These are phyloP conservation scores for Sebastes jordani DNA, from an alignment of 2,797 vertebrate genomes.

Conservation along the genomic window DNA sequence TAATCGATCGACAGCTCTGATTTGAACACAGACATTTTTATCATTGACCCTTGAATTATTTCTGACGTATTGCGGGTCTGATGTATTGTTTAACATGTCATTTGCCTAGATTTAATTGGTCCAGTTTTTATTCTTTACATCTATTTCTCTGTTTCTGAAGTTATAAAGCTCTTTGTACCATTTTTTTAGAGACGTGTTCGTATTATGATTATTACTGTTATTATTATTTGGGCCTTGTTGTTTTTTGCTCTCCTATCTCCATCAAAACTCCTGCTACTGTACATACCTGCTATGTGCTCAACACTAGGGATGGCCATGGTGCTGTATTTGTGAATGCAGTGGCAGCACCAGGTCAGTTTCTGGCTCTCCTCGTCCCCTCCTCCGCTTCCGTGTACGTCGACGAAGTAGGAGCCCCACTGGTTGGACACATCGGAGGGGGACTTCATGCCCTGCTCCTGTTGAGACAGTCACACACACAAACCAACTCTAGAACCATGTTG, in stretches of 20 bases:
- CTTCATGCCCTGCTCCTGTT: slow-evolving; percentile 84
- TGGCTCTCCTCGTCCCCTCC: slow-evolving; percentile 81
- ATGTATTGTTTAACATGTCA: neutral
- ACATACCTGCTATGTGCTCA: slow-evolving; percentile 92
- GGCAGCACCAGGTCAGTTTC: slow-evolving; percentile 89
- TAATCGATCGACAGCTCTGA: no score
- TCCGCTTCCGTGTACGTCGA: slow-evolving; percentile 78
- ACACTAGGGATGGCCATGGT: slow-evolving; percentile 93
- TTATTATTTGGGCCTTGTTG: neutral
- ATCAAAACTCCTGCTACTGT: neutral
- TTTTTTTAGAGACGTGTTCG: neutral
- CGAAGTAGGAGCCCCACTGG: slow-evolving; percentile 96
- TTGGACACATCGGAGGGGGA: slow-evolving; percentile 85
- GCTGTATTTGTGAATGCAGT: slow-evolving; percentile 92
- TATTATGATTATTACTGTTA: neutral
- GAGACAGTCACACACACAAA: slow-evolving; percentile 26
- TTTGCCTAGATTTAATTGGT: neutral
- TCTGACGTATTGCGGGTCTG: neutral
- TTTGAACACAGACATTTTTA: neutral
- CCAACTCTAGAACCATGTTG: slow-evolving; percentile 1
- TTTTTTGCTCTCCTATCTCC: neutral
- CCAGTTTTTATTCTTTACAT: neutral
- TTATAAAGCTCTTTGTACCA: no score
- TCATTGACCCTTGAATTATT: neutral
- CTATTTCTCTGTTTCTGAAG: neutral